These are phyloP conservation scores for Oreochromis spilurus DNA, from an alignment of 2,113 vertebrate genomes.

Conservation along the genomic window DNA sequence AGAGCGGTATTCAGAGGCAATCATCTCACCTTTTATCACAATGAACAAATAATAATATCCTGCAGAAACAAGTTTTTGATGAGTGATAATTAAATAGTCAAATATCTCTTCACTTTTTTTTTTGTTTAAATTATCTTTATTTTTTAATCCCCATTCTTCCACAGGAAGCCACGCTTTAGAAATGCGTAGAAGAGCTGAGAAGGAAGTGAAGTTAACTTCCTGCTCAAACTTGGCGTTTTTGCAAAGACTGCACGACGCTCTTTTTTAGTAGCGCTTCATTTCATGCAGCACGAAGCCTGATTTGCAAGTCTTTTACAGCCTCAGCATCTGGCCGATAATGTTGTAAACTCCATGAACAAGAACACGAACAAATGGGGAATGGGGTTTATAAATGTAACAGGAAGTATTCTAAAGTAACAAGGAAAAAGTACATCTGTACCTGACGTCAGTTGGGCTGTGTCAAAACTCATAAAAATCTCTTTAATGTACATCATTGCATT, in stretches of 20 bases:
- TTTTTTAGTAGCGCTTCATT: background rate
- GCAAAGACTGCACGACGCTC: background rate
- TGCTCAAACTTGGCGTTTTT: background rate
- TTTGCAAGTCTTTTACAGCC: background rate
- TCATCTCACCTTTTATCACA: background rate
- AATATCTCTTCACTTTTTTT: background rate
- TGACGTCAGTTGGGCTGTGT: background rate
- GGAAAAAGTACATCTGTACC: background rate
- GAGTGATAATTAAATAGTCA: background rate
- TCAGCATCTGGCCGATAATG: background rate
- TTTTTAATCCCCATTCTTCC: background rate
- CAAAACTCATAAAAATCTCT: background rate
- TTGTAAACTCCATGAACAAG: background rate
- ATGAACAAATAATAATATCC: background rate
- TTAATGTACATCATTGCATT: background rate
- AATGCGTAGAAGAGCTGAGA: background rate
- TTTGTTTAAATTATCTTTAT: background rate
- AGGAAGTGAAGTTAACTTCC: background rate
- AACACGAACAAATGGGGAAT: rapidly evolving
- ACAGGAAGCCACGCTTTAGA: background rate
- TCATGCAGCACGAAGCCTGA: background rate
- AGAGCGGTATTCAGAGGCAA: background rate
- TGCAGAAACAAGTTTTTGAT: background rate
- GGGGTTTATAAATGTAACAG: background rate
- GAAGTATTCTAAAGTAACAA: background rate